Evolutionary conservation across 2,888 invertebrate species (phyloP), one percentile per base, ranked within the genome.

Genomic region (Cataglyphis rosenhaueri): DNA sequence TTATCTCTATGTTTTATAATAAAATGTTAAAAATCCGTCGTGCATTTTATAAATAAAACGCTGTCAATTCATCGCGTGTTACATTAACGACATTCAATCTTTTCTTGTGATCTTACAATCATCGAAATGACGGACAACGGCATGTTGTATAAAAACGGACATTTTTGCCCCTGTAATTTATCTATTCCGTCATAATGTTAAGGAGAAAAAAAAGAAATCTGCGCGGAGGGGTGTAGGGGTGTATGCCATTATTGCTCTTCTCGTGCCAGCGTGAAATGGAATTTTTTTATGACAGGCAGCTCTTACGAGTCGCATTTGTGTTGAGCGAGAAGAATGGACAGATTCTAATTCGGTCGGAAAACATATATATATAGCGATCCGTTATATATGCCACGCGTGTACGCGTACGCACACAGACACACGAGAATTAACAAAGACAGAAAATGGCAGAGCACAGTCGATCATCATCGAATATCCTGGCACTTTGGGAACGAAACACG

Each of bases 281-380:
- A 88, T 86, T 88, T 88, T 87, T 87, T 88, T 88, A 82, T 81
- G 62, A 66, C 71, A 82, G 25, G 61, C 81, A 82, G 71, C 74
- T 75, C 68, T 81, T 79, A 57, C 73, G 81, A 74, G 70, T 70
- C 84, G 75, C 78, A 83, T 82, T 82, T 71, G 41, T 73, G 61
- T 41, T 21, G 57, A 38, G 18, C 32, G 12, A 6, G 41, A 38
- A n/a, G n/a, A 70, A 78, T 35, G 44, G 32, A 59, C 59, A 59
- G 25, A 18, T 61, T 21, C 59, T 79, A 71, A 79, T 71, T 76
- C 70, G 12, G 25, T 18, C 32, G 38, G 35, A 10, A 5, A 70
- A 32, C 18, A 32, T 32, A 10, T 25, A 10, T 25, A 6, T 32
- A 29, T 38, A 38, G 18, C 5, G n/a, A 5, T 41, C 18, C 18